These are phyloP conservation scores for Aporrectodea caliginosa DNA, from an alignment of 1,140 invertebrate genomes.

Conservation along the genomic window DNA sequence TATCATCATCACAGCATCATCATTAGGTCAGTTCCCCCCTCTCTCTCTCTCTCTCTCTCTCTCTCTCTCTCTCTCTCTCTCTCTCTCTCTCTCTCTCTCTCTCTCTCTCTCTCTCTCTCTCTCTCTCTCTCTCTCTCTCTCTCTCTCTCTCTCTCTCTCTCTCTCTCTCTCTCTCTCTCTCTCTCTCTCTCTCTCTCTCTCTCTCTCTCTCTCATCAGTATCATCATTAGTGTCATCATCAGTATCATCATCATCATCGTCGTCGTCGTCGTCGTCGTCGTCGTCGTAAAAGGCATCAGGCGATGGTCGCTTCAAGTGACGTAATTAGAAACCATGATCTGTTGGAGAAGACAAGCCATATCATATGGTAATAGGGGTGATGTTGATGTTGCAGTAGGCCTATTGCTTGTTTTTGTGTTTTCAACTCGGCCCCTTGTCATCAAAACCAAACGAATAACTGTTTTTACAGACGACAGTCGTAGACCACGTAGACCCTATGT, in stretches of 20 bases:
- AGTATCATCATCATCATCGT: neutral
- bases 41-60: neutral
- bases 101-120: neutral
- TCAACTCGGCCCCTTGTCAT: too few relatives aligned
- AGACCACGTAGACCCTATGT: too few relatives aligned
- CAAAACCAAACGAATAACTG: too few relatives aligned
- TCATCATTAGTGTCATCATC: neutral
- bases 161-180: conserved; percentile 1
- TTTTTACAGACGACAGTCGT: too few relatives aligned
- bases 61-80: neutral
- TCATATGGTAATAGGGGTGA: too few relatives aligned
- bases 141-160: conserved; percentile 1
- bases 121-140: neutral
- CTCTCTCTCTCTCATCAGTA: neutral
- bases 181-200: conserved; percentile 1
- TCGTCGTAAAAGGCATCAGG: too few relatives aligned
- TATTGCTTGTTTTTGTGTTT: too few relatives aligned
- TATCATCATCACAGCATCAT: too few relatives aligned
- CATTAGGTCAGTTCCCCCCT: neutral
- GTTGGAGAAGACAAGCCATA: neutral
- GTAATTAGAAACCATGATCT: neutral
- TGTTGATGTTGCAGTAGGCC: too few relatives aligned
- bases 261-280: neutral
- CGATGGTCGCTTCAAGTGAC: neutral
- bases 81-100: neutral